Conservation (phyloP, 1,140 invertebrate genomes). For the Paracyclopina nana region DNA sequence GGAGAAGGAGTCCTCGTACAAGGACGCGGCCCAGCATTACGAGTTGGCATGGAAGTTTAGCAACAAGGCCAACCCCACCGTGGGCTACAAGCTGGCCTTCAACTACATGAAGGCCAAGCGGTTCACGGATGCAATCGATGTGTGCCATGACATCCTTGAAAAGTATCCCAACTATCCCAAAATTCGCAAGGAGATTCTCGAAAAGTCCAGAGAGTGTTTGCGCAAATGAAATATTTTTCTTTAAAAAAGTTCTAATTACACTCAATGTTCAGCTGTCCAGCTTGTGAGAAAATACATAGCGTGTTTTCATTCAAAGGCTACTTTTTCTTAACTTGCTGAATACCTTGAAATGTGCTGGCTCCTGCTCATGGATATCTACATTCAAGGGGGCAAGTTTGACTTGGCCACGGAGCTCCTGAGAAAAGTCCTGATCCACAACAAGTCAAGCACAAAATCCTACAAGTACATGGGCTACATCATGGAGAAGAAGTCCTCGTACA, state of each 20-base stretch:
- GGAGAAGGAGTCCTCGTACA: conserved; percentile 80
- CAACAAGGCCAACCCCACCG: conserved; percentile 31
- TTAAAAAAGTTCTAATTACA: neutral
- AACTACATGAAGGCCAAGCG: conserved; percentile 74
- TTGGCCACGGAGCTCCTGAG: conserved; percentile 59
- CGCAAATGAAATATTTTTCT: conserved; percentile 33
- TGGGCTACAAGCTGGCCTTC: conserved; percentile 77
- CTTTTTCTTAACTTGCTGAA: no score
- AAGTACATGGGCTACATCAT: conserved; percentile 67
- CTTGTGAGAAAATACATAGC: no score
- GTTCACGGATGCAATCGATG: conserved; percentile 66
- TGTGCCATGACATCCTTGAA: conserved; percentile 57
- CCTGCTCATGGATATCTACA: conserved; percentile 71
- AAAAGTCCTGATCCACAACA: conserved; percentile 59
- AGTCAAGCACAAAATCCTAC: conserved; percentile 60
- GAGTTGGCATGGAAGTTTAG: conserved; percentile 60
- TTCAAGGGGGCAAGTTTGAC: conserved; percentile 66
- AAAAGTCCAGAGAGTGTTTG: conserved; percentile 71
- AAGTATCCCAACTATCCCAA: conserved; percentile 69
- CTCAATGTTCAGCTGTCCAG: no score
- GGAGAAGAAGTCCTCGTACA: conserved; percentile 80
- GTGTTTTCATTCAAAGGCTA: no score
- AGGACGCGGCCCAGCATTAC: conserved; percentile 62
- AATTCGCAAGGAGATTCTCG: conserved; percentile 76
- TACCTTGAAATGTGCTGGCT: conserved; percentile 88